Conservation (phyloP, 2,797 vertebrate species). For the Schizothorax lantsangensis region DNA sequence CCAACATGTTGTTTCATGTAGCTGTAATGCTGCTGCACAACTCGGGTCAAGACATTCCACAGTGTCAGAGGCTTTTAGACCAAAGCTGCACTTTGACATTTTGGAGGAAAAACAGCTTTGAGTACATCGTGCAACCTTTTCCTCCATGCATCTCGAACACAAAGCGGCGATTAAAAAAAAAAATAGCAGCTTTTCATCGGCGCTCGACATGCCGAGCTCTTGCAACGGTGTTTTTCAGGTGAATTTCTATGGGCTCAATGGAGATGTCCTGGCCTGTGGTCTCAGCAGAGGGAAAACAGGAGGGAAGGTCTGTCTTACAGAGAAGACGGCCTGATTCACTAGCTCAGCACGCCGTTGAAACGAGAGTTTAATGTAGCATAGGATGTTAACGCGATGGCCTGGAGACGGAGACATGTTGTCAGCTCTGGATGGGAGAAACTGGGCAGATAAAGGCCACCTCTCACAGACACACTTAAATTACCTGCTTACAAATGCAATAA, state of each 20-base stretch:
- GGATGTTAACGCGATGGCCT: constrained; percentile 43
- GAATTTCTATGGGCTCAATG: constrained; percentile 41
- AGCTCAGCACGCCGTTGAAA: constrained; percentile 34
- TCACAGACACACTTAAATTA: constrained; percentile 26
- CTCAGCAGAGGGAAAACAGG: constrained; percentile 14
- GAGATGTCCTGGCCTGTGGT: constrained; percentile 31
- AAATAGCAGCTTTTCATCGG: constrained; percentile 33
- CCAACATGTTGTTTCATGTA: neutral
- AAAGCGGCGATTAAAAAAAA: constrained; percentile 40
- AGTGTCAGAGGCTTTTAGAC: constrained; percentile 41
- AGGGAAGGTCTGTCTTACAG: constrained; percentile 26
- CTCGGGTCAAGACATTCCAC: constrained; percentile 15
- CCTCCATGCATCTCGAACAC: constrained; percentile 28
- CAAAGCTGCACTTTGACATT: constrained; percentile 52
- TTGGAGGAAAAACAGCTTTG: constrained; percentile 46
- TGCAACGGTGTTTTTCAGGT: constrained; percentile 6
- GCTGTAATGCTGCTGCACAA: constrained; percentile 2
- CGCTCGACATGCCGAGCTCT: constrained; percentile 13
- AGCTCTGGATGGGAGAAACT: constrained; percentile 33
- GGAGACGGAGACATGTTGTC: constrained; percentile 41
- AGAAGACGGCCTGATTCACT: constrained; percentile 43
- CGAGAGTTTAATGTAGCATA: constrained; percentile 45
- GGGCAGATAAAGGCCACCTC: constrained; percentile 43
- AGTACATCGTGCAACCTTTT: constrained; percentile 39
- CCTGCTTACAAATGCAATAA: constrained; percentile 46